Base-by-base conservation (phyloP, 2,797 vertebrate genomes). In the Xenops minutus region DNA sequence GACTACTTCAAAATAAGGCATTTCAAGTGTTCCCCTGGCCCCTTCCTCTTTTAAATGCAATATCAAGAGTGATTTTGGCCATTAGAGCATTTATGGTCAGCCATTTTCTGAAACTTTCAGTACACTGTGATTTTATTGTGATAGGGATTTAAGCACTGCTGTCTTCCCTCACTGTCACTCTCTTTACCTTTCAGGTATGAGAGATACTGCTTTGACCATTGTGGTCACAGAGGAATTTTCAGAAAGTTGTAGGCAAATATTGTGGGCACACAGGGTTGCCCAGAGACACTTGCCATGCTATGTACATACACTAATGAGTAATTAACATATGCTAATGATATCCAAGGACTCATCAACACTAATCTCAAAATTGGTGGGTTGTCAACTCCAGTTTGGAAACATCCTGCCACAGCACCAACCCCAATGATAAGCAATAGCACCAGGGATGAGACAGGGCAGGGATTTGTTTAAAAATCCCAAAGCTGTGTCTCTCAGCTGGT, bases 281-380 rank as follows among this genome's bases (percentile, higher is more conserved):
- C 82, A 79, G 89, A 89, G 84, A 85, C 49, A 55, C 58, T 88
- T 69, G 54, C 41, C 24, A 81, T 10, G 14, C n/a, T 84, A 58
- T 55, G 73, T 66, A 94, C 11, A 19, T 55, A 62, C 7, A 72
- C 76, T 94, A 84, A 81, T 75, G 46, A 95, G 69, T 69, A 92
- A 95, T 94, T 92, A 85, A 85, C 79, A 68, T 84, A 94, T 62
- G 54, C 11, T 95, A 84, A 89, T 78, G n/a, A 72, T 66, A 88
- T 17, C 64, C 68, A 78, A 89, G 68, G 88, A 80, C 37, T 93
- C 68, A 85, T 68, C 64, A 94, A 64, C n/a, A n/a, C 15, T 72
- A 81, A 64, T 89, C n/a, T 64, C 58, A 89, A 63, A 88, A 78
- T 37, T 51, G 62, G 64, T 72, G 71, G 34, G 34, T 64, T 92